Percentiles rank a stretch among this genome's conserved stretches.
Conservation (phyloP, 2,888 invertebrate species). For the Mayetiola destructor region DNA sequence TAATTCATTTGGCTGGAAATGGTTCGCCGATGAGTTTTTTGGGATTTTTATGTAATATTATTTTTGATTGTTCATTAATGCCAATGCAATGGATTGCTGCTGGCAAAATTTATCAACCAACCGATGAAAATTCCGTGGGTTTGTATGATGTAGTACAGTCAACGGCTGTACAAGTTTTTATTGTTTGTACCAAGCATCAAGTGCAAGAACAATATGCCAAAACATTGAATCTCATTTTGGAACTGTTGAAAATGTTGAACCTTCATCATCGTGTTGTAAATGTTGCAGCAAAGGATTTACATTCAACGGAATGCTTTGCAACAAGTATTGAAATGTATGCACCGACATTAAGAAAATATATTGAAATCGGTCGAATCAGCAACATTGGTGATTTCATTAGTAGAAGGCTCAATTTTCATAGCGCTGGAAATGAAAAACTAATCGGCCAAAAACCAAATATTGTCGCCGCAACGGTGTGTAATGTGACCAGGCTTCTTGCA, state of each 20-base stretch:
- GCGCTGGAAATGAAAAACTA: not conserved
- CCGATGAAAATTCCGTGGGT: constrained; percentile 32
- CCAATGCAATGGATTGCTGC: constrained; percentile 55
- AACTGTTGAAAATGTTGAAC: constrained; percentile 49
- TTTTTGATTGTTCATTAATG: constrained; percentile 43
- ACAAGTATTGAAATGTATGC: constrained; percentile 64
- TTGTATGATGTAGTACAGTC: constrained; percentile 56
- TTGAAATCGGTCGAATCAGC: constrained; percentile 62
- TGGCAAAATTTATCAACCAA: constrained; percentile 49
- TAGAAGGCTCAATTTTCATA: constrained; percentile 55
- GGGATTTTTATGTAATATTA: constrained; percentile 54
- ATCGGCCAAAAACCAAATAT: not conserved
- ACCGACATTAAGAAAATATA: constrained; percentile 42
- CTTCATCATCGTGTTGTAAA: constrained; percentile 52
- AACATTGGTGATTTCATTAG: constrained; percentile 58
- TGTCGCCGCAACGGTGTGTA: constrained; percentile 56
- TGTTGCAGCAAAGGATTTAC: constrained; percentile 45
- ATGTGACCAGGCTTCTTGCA: constrained; percentile 58
- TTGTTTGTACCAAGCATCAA: constrained; percentile 35
- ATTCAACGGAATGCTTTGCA: constrained; percentile 50
- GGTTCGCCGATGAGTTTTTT: constrained; percentile 59
- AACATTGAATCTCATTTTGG: constrained; percentile 38
- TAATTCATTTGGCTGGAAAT: constrained; percentile 54
- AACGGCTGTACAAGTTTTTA: constrained; percentile 52
- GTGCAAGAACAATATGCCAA: constrained; percentile 43